Base-by-base conservation (phyloP, 1,140 invertebrate genomes). In the Aphidius gifuensis region DNA sequence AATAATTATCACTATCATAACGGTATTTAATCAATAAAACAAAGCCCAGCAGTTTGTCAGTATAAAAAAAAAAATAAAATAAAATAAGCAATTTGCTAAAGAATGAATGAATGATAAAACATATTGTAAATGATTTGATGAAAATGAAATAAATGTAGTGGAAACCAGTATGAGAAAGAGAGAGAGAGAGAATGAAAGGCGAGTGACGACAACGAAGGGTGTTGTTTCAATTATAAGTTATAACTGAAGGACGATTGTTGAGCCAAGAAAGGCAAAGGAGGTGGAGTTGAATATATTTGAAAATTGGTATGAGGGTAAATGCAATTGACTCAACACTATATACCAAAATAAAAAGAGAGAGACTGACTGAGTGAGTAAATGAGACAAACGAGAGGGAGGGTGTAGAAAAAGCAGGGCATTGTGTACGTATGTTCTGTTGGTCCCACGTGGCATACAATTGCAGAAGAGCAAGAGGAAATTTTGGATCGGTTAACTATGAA, bases 221-320 rank as follows among this genome's bases (percentile, higher is more conserved):
- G 69, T 72, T 70, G 69, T 69, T 70, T 72, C 69, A 72, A 70
- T 32, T 32, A 32, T 32, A 32, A 32, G 2, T 72, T 69, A 70
- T 69, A 65, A 55, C 56, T 39, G 32, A 9, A 16, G 40, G 38
- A 62, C 55, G 50, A 62, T 62, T 62, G 61, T 42, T 58, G 48
- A 51, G 61, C 54, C 56, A 56, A 47, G 39, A 40, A 32, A 6
- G 43, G 43, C 7, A 9, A 11, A 45, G 44, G 2, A 45, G 44
- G 44, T 64, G 44, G 64, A 47, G 64, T 60, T 64, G 64, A n/a
- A 70, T 66, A 65, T 70, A 63, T 61, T 49, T 64, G 64, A 59
- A 62, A 63, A 65, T 32, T 32, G 23, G 23, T 1, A 32, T 32
- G 64, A 57, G 60, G 66, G 68, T 60, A 66, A 68, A 69, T 68